Conservation (phyloP, 2,888 invertebrate species). For the Thysanoteuthis rhombus region DNA sequence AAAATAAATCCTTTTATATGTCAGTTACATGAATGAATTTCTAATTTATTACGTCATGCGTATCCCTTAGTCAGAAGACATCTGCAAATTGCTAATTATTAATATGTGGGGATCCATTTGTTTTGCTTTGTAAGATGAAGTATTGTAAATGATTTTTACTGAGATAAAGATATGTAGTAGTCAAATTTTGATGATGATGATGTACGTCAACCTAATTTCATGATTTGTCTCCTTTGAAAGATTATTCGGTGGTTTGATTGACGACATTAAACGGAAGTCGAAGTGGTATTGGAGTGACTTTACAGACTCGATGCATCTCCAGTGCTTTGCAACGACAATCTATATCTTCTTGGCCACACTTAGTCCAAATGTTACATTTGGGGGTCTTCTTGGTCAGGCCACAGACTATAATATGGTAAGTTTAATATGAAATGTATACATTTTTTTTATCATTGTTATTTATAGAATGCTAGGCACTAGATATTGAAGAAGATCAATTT, state of each 20-base stretch:
- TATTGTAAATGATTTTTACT: no score
- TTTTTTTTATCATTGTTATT: no score
- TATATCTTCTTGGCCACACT: constrained; percentile 68
- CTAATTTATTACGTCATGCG: no score
- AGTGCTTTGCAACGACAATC: constrained; percentile 64
- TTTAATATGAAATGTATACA: not conserved
- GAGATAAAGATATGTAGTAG: no score
- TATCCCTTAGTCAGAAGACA: no score
- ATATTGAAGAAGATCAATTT: not conserved
- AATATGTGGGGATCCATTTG: no score
- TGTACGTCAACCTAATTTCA: not conserved
- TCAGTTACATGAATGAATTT: no score
- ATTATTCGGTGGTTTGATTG: constrained; percentile 61
- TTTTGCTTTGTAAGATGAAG: no score
- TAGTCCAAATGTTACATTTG: constrained; percentile 68
- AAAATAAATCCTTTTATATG: no score
- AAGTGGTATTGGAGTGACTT: constrained; percentile 65
- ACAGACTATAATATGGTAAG: constrained; percentile 65
- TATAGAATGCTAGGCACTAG: no score
- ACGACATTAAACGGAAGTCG: constrained; percentile 62
- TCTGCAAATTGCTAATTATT: no score
- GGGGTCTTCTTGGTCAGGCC: constrained; percentile 64
- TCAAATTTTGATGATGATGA: no score
- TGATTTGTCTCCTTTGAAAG: constrained; percentile 42
- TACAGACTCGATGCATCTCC: constrained; percentile 66